phyloP scores from a whole-genome alignment of 2,797 vertebrate species.

The Aldrovandia affinis region DNA sequence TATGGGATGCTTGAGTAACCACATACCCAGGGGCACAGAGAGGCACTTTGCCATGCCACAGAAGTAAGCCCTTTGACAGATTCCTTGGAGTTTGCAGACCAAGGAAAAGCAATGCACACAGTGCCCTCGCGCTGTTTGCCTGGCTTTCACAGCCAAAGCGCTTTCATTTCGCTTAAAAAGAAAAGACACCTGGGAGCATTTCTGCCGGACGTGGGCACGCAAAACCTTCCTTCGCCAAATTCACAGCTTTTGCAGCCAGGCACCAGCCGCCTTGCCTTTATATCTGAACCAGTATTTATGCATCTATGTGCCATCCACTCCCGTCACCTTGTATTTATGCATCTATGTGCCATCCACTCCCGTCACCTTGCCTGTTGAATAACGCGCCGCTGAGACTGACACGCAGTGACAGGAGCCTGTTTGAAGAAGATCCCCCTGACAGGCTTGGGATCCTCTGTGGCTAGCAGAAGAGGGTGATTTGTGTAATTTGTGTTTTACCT shows the following conservation, averaged over 20 bases:
- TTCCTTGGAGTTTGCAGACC: too few species aligned
- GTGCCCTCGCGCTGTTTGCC: too few species aligned
- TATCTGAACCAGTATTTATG: background rate
- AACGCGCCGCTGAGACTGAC: background rate
- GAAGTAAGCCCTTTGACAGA: too few species aligned
- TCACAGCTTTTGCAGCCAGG: background rate
- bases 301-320: background rate
- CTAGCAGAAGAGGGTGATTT: background rate
- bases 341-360: background rate
- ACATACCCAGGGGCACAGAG: background rate
- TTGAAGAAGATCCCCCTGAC: background rate
- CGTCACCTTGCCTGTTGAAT: background rate
- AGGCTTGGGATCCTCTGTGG: background rate
- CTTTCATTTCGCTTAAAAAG: background rate
- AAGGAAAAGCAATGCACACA: too few species aligned
- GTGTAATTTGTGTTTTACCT: slow-evolving; percentile 15
- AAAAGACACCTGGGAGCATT: background rate
- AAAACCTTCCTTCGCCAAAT: background rate
- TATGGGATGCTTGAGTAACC: background rate
- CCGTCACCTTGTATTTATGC: background rate
- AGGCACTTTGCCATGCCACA: too few species aligned
- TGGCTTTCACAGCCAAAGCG: background rate
- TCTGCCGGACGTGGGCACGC: background rate
- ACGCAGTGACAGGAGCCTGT: background rate
- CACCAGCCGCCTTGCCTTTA: background rate